These are phyloP conservation scores for Maniola jurtina DNA, from an alignment of 1,140 invertebrate genomes.

Conservation along the genomic window DNA sequence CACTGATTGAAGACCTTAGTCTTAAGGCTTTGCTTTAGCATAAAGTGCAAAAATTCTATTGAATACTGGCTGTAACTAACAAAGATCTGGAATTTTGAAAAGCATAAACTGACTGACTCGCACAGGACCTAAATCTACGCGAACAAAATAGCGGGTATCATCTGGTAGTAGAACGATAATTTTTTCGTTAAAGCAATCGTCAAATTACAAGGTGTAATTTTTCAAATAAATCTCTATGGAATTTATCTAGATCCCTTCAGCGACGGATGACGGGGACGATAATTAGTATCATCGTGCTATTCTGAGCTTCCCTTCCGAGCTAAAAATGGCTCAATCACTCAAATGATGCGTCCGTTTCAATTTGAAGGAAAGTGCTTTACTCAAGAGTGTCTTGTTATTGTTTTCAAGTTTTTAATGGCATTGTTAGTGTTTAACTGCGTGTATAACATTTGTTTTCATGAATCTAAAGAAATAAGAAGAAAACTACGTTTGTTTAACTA, in stretches of 20 bases:
- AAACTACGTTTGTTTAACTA: too few species aligned
- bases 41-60: too few species aligned
- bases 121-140: too few species aligned
- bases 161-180: too few species aligned
- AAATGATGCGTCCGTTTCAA: conserved; percentile 43
- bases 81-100: too few species aligned
- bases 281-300: conserved; percentile 66
- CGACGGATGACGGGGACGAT: conserved; percentile 59
- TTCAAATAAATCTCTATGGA: conserved; percentile 53
- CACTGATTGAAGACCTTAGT: too few species aligned
- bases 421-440: conserved; percentile 10
- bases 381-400: conserved; percentile 6
- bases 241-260: conserved; percentile 57
- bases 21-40: too few species aligned
- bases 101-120: too few species aligned
- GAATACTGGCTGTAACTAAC: too few species aligned
- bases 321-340: conserved; percentile 72
- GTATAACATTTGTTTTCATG: background rate
- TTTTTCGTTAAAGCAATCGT: too few species aligned
- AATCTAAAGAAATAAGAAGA: background rate
- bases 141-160: too few species aligned
- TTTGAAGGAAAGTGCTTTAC: conserved; percentile 22
- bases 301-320: conserved; percentile 49
- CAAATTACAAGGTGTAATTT: conserved; percentile 35
- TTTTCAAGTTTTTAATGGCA: background rate